Evolutionary conservation across 2,113 vertebrate species (phyloP), one percentile per base, ranked within the genome.

Genomic region (Eulemur rufifrons): DNA sequence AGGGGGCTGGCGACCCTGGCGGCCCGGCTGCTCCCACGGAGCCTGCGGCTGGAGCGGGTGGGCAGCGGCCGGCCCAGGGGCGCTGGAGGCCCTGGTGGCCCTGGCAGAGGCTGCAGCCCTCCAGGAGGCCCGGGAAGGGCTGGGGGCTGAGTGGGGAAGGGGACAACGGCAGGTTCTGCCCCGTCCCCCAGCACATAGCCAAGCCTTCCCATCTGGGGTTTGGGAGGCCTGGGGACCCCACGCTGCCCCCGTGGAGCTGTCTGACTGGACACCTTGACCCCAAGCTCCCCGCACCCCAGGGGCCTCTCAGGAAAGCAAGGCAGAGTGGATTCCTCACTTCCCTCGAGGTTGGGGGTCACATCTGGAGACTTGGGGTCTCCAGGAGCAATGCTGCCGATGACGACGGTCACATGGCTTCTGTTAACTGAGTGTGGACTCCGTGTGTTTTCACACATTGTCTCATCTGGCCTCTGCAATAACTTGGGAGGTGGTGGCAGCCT

Each of bases 401-500:
- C n/a, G n/a, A 17, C 1, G 0, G 4, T 0, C 6, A 3, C 2
- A 8, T 0, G 1, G 50, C 3, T 25, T 23, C 77, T 20, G 20
- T 3, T 12, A 8, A 4, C 47, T 1, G 4, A 4, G 39, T 5
- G 0, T 17, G 0, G 5, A 1, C 47, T 6, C 25, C 8, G 0
- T 4, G 7, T 4, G 2, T 14, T 54, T 69, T 18, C 15, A 6
- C 13, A 4, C 6, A 0, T 20, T 0, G 4, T 32, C 18, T 4
- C 34, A 1, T n/a, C 54, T 50, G 37, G 32, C 54, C 52, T 52
- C 23, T 9, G 14, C 29, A 1, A 10, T 12, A 0, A 1, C 21
- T 5, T 8, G 1, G 21, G 37, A 50, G 18, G 23, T 0, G 0
- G n/a, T 0, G 11, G 42, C 23, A 2, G 47, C 4, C 0, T 13